Evolutionary conservation across 1,140 invertebrate genomes (phyloP).

Genomic region (Paraescarpia echinospica): DNA sequence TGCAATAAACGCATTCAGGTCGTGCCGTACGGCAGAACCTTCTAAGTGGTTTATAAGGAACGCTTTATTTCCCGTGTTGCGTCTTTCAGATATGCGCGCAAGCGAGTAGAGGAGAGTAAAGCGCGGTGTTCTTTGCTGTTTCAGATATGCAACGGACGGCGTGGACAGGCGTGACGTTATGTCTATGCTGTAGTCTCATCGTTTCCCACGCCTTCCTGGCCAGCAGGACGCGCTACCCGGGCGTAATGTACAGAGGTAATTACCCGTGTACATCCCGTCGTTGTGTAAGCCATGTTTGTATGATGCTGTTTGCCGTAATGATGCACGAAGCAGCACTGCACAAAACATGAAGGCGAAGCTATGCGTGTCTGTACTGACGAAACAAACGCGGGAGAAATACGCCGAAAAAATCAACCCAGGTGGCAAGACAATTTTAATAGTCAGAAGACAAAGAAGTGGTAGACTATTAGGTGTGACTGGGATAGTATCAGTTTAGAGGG

Average conservation of each 20-base stretch:
- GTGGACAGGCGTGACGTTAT: neutral
- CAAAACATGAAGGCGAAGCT: neutral
- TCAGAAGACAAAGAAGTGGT: neutral
- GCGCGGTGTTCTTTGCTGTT: neutral
- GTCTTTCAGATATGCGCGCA: neutral
- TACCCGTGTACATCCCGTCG: neutral
- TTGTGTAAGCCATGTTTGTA: neutral
- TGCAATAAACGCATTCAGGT: neutral
- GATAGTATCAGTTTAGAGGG: neutral
- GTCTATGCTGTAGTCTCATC: neutral
- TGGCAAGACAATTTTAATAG: neutral
- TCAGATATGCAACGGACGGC: neutral
- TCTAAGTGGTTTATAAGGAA: neutral
- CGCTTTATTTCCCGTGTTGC: neutral
- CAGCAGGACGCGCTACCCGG: neutral
- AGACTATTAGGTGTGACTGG: neutral
- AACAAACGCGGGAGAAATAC: neutral
- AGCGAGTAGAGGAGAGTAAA: neutral
- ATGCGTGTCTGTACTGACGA: neutral
- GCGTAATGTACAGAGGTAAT: neutral
- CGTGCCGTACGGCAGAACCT: neutral
- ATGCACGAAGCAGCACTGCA: neutral
- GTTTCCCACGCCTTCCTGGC: neutral
- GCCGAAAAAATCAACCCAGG: neutral
- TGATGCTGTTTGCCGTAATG: neutral